These are phyloP conservation scores for Bovichtus variegatus DNA, from an alignment of 2,797 vertebrate species.

Conservation along the genomic window DNA sequence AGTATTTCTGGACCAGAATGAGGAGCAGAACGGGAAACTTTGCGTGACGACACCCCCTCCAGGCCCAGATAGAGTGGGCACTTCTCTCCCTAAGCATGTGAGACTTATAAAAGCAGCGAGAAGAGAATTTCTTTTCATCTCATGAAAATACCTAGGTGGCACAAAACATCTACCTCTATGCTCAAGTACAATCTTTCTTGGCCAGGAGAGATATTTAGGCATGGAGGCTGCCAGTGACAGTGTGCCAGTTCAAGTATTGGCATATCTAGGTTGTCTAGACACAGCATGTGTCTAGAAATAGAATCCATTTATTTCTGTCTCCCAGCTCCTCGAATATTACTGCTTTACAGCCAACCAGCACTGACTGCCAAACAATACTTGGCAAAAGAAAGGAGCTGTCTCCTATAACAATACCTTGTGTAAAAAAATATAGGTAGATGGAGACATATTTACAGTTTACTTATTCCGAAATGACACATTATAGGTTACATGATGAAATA, in stretches of 20 bases:
- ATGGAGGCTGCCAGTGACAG: slow-evolving; percentile 28
- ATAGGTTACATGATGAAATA: neutral
- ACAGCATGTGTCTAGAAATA: slow-evolving; percentile 65
- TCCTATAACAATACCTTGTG: neutral
- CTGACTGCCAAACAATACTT: slow-evolving; percentile 33
- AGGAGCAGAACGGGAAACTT: slow-evolving; percentile 19
- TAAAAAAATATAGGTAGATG: neutral
- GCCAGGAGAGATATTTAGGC: slow-evolving; percentile 38
- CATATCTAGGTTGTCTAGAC: slow-evolving; percentile 59
- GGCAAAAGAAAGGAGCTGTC: slow-evolving; percentile 6
- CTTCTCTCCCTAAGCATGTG: slow-evolving; percentile 8
- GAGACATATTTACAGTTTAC: slow-evolving; percentile 1
- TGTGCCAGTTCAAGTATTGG: slow-evolving; percentile 62
- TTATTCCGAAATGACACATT: neutral
- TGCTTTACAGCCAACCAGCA: slow-evolving; percentile 32
- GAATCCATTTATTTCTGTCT: slow-evolving; percentile 66
- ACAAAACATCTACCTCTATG: slow-evolving; percentile 30
- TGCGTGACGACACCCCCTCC: slow-evolving; percentile 7
- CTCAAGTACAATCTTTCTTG: slow-evolving; percentile 28
- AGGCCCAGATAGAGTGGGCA: slow-evolving; percentile 14
- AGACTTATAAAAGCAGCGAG: slow-evolving; percentile 14
- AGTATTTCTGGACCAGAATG: slow-evolving; percentile 21
- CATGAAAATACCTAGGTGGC: slow-evolving; percentile 23
- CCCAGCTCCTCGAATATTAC: slow-evolving; percentile 26
- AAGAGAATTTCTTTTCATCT: slow-evolving; percentile 43